A percentile compares a stretch with the other conserved stretches of the same genome.
phyloP scores from a whole-genome alignment of 2,888 invertebrate genomes.

The Cynaeus angustus region DNA sequence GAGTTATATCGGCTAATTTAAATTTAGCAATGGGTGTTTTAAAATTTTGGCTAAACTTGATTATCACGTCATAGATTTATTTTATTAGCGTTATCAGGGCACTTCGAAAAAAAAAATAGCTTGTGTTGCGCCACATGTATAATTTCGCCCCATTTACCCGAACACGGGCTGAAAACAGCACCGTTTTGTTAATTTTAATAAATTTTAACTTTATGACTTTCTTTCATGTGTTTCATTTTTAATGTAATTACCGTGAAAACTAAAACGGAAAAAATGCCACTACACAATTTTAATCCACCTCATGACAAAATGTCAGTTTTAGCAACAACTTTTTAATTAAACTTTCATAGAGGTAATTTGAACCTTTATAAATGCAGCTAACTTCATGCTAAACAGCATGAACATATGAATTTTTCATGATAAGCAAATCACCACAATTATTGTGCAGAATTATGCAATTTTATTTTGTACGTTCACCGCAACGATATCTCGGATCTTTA shows the following conservation, averaged over 20 bases:
- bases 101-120: neutral
- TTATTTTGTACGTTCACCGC: slow-evolving; percentile 20
- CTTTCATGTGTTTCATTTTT: slow-evolving; percentile 10
- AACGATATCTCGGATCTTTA: slow-evolving; percentile 24
- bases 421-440: slow-evolving; percentile 43
- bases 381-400: slow-evolving; percentile 21
- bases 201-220: slow-evolving; percentile 11
- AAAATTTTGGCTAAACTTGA: neutral
- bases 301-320: slow-evolving; percentile 23
- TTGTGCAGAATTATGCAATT: slow-evolving; percentile 35
- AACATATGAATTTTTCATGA: slow-evolving; percentile 47
- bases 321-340: slow-evolving; percentile 26
- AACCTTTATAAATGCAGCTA: slow-evolving; percentile 27
- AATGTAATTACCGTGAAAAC: slow-evolving; percentile 14
- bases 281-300: slow-evolving; percentile 11
- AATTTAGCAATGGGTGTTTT: neutral
- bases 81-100: no score
- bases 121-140: neutral
- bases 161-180: neutral
- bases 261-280: neutral
- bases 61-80: neutral
- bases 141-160: neutral
- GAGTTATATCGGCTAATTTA: neutral
- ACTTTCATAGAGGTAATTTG: slow-evolving; percentile 27
- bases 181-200: slow-evolving; percentile 7